Percentiles rank a stretch among this genome's conserved stretches.
phyloP scores from a whole-genome alignment of 2,113 vertebrate genomes.

The Pithys albifrons region DNA sequence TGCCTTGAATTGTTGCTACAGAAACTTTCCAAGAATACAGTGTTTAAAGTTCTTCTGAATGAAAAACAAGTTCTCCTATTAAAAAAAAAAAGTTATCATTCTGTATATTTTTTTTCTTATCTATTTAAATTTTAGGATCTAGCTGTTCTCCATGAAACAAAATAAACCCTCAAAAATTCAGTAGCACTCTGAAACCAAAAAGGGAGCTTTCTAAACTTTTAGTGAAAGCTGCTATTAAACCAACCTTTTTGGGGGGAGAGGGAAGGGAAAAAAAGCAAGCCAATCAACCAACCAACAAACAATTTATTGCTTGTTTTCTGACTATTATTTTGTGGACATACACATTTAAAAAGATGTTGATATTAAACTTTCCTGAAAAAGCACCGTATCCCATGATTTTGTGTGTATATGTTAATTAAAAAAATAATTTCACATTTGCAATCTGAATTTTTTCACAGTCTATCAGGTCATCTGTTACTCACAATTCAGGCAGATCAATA shows the following conservation, averaged over 20 bases:
- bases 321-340: not conserved
- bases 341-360: not conserved
- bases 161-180: fast-evolving
- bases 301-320: not conserved
- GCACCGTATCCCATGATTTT: not conserved
- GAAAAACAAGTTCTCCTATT: not conserved
- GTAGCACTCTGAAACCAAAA: not conserved
- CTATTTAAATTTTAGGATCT: not conserved
- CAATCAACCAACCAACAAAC: not conserved
- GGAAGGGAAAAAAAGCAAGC: not conserved
- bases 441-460: not conserved
- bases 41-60: not conserved
- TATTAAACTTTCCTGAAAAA: not conserved
- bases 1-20: not conserved
- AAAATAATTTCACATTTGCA: not conserved
- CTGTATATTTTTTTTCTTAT: too few species aligned
- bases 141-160: not conserved
- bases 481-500: not conserved
- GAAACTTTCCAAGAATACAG: not conserved
- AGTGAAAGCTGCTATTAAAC: not conserved
- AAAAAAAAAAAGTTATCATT: not conserved
- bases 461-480: not conserved
- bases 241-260: fast-evolving
- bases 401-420: not conserved
- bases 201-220: not conserved